Percentiles rank a stretch among this genome's conserved stretches.
Evolutionary conservation across 1,140 invertebrate genomes (phyloP).

Genomic region (Lethocerus indicus): DNA sequence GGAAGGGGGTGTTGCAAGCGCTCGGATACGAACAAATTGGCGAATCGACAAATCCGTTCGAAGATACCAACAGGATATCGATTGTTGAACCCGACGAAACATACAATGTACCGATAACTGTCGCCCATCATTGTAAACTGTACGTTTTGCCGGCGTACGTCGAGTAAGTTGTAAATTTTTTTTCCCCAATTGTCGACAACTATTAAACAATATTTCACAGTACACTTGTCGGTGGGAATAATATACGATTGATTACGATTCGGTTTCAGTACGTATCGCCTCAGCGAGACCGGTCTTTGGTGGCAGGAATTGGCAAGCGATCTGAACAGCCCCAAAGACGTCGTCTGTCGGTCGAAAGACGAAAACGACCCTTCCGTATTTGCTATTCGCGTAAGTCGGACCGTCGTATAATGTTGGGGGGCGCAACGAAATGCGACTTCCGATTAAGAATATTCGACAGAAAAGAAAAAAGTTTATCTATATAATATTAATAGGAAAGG

Average conservation of each 20-base stretch:
- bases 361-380: conserved; percentile 36
- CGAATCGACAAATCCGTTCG: conserved; percentile 54
- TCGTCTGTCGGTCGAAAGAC: conserved; percentile 41
- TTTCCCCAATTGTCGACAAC: too few species aligned
- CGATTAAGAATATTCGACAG: too few species aligned
- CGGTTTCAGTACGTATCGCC: conserved; percentile 23
- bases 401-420: too few species aligned
- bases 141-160: conserved; percentile 53
- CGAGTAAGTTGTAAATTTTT: conserved; percentile 32
- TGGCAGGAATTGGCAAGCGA: conserved; percentile 60
- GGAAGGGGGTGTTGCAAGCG: conserved; percentile 46
- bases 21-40: conserved; percentile 40
- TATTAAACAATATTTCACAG: too few species aligned
- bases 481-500: too few species aligned
- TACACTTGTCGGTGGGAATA: too few species aligned
- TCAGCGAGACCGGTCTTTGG: conserved; percentile 52
- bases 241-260: conserved; percentile 5
- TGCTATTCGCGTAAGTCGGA: conserved; percentile 40
- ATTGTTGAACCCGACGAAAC: conserved; percentile 54
- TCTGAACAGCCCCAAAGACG: conserved; percentile 36
- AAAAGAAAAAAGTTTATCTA: too few species aligned
- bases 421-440: too few species aligned
- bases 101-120: conserved; percentile 56
- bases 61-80: conserved; percentile 49
- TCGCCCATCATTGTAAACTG: conserved; percentile 64